Percentiles rank a stretch among this genome's conserved stretches.
Conservation (phyloP, 2,888 invertebrate species). For the Cephalotes varians region DNA sequence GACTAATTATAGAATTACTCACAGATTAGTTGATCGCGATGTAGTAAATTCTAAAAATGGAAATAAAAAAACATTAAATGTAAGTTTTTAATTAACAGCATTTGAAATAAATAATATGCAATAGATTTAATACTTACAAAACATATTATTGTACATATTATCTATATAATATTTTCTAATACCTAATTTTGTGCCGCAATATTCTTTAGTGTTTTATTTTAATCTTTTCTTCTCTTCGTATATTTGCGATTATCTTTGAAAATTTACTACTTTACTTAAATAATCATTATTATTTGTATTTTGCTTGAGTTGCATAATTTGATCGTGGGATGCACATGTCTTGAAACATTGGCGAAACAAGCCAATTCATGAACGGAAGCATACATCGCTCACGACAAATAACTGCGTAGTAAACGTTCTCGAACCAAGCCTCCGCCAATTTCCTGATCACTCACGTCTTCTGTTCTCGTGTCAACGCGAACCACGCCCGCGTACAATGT, state of each 20-base stretch:
- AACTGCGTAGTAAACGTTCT: conserved; percentile 38
- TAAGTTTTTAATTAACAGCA: not conserved
- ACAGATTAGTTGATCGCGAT: not conserved
- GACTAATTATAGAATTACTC: conserved; percentile 19
- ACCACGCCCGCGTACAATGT: conserved; percentile 55
- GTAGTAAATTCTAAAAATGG: not conserved
- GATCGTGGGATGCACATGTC: not conserved
- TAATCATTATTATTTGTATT: not conserved
- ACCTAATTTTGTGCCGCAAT: not conserved
- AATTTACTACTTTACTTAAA: no score
- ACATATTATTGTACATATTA: not conserved
- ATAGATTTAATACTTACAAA: not conserved
- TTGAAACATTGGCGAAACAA: conserved; percentile 14
- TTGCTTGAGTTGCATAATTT: conserved; percentile 22
- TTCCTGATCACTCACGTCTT: conserved; percentile 42
- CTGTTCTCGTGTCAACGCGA: conserved; percentile 45
- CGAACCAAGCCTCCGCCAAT: conserved; percentile 49
- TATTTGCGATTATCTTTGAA: not conserved
- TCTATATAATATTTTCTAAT: not conserved
- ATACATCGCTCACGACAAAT: conserved; percentile 46
- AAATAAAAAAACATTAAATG: not conserved
- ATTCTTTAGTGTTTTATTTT: not conserved
- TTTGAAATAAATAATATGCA: not conserved
- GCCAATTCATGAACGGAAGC: conserved; percentile 30
- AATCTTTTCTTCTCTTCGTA: not conserved